Conservation (phyloP, 2,113 vertebrate genomes). For the Coryphaenoides rupestris region DNA sequence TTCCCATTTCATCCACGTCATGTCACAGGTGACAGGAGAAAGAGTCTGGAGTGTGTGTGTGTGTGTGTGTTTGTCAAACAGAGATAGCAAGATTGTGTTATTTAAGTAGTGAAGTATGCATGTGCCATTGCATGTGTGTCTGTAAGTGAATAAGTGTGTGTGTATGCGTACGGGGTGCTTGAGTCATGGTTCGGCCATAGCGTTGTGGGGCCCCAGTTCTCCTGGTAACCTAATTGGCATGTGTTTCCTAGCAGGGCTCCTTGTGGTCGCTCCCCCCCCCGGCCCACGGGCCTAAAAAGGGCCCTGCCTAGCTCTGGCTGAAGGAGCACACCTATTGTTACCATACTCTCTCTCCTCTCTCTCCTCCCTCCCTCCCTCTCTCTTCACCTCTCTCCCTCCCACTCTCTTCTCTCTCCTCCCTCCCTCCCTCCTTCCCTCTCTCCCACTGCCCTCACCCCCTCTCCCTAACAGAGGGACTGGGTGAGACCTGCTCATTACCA, state of each 20-base stretch:
- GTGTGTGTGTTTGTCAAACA: not conserved
- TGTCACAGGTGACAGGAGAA: conserved; percentile 44
- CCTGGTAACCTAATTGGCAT: conserved; percentile 77
- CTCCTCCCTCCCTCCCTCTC: conserved; percentile 29
- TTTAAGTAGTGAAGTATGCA: too few species aligned
- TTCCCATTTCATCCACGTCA: conserved; percentile 38
- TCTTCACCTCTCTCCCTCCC: conserved; percentile 41
- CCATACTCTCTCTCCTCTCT: conserved; percentile 65
- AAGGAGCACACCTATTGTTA: conserved; percentile 70
- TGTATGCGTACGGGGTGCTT: conserved; percentile 18
- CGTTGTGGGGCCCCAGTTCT: conserved; percentile 64
- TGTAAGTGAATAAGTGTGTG: conserved; percentile 8
- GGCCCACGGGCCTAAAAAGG: conserved; percentile 71
- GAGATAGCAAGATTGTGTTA: too few species aligned
- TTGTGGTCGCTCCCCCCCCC: conserved; percentile 73
- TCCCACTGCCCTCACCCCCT: conserved; percentile 25
- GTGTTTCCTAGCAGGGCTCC: conserved; percentile 71
- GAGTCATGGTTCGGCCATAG: conserved; percentile 65
- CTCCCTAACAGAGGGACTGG: conserved; percentile 50
- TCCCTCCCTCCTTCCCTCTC: conserved; percentile 50
- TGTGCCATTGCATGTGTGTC: not conserved
- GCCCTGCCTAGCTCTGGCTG: conserved; percentile 64
- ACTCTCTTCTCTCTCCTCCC: conserved; percentile 24
- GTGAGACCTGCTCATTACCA: conserved; percentile 65
- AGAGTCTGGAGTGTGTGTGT: not conserved